Evolutionary conservation across 2,113 vertebrate genomes (phyloP), one percentile per base, ranked within the genome.

Genomic region (Proterorhinus semilunaris): DNA sequence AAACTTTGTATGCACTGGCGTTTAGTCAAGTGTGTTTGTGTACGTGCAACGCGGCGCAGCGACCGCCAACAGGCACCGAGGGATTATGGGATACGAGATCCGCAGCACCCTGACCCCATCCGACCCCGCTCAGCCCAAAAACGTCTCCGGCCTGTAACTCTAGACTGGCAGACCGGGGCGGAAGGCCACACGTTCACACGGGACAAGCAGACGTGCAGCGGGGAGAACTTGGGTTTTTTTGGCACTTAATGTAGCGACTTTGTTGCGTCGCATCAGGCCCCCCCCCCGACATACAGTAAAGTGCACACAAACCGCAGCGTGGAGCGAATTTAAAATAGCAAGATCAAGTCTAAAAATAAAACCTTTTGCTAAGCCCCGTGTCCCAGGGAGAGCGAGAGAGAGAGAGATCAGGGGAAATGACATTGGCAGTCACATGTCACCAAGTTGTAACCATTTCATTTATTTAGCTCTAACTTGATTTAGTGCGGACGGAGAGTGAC

Each of bases 21-120:
- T 27, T 69, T 17, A 53, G 47, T 66, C 65, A 53, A 47, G 17
- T 45, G 69, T 67, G 64, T 85, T 74, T 74, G 64, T 71, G 66
- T 85, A 74, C 50, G 71, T 78, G 83, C 73, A 66, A 47, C 7
- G 27, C 11, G n/a, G 70, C 44, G 17, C 64, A 66, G 75, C 49
- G n/a, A 76, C 71, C 76, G 65, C 74, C 17, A 71, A 68, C 43
- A 43, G 50, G 65, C 82, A 69, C 71, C 2, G 11, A 73, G 66
- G 67, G 72, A 88, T 88, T 84, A 83, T 78, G 73, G 75, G 80
- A 82, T 68, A 78, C 16, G 72, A 63, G 42, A 75, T 76, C 80
- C 66, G 76, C 51, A 71, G 78, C 85, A 84, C 84, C 88, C 78
- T 90, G 86, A 89, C 85, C 88, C 84, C 88, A 87, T 87, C 77